phyloP scores from a whole-genome alignment of 2,888 invertebrate genomes.

The Mythimna lalbum region DNA sequence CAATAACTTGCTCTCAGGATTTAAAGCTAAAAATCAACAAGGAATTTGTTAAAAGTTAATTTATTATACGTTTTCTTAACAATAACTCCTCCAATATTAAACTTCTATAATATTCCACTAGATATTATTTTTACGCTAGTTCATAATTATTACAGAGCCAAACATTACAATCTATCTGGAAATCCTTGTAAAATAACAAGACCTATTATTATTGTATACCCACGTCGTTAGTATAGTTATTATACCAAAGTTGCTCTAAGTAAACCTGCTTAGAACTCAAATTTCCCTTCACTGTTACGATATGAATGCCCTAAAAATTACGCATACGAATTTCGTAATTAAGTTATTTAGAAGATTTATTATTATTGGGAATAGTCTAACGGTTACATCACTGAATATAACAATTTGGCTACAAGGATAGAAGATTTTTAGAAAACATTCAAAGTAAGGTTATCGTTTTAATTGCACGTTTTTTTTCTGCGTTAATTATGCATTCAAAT shows the following conservation, averaged over 20 bases:
- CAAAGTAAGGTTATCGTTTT: slow-evolving; percentile 8
- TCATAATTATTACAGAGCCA: slow-evolving; percentile 33
- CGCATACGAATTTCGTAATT: neutral
- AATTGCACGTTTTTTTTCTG: slow-evolving; percentile 5
- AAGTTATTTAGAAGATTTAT: slow-evolving; percentile 9
- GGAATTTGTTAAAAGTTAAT: no score
- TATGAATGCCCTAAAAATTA: slow-evolving; percentile 34
- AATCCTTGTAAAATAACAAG: slow-evolving; percentile 58
- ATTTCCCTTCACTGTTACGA: slow-evolving; percentile 57
- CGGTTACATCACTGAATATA: slow-evolving; percentile 8
- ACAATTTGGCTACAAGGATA: neutral
- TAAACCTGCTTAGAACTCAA: slow-evolving; percentile 55
- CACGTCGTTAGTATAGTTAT: slow-evolving; percentile 46
- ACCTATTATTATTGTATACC: slow-evolving; percentile 55
- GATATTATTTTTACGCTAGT: slow-evolving; percentile 22
- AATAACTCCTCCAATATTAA: neutral
- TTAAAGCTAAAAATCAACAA: neutral
- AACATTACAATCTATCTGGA: slow-evolving; percentile 58
- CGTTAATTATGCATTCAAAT: slow-evolving; percentile 16
- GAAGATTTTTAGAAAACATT: slow-evolving; percentile 26
- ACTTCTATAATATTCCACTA: neutral
- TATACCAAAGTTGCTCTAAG: slow-evolving; percentile 41
- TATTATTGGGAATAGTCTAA: neutral
- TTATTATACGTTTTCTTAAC: neutral
- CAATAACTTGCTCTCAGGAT: neutral